These are phyloP conservation scores for Cryptocephalus primarius DNA, from an alignment of 2,888 invertebrate species.

Conservation along the genomic window DNA sequence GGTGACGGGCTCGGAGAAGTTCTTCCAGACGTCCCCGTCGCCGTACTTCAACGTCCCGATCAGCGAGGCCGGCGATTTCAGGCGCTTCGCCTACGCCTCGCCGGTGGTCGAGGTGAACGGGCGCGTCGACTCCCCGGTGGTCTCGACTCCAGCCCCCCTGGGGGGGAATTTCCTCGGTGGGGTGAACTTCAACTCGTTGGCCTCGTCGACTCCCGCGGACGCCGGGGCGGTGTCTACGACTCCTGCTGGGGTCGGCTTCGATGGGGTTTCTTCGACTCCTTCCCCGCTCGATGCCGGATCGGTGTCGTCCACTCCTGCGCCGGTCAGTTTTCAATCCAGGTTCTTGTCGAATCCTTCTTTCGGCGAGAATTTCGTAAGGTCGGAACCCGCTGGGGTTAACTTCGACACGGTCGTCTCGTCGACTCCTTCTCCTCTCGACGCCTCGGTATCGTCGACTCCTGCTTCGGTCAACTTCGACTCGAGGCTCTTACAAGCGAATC, in stretches of 20 bases:
- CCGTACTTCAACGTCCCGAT: slow-evolving; percentile 2
- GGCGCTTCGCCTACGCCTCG: background rate
- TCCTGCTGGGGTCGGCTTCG: background rate
- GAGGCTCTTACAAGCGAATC: slow-evolving; percentile 1
- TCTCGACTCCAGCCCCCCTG: slow-evolving; percentile 2
- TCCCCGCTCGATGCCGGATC: background rate
- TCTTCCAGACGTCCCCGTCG: slow-evolving; percentile 1
- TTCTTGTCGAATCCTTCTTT: too few species aligned
- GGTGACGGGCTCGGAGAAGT: slow-evolving; percentile 1
- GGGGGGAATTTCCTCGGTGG: slow-evolving; percentile 1
- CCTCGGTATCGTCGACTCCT: slow-evolving; percentile 4
- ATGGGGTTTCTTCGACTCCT: background rate
- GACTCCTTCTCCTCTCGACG: slow-evolving; percentile 4
- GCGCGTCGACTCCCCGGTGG: background rate
- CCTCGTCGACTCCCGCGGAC: too few species aligned
- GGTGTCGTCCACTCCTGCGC: slow-evolving; percentile 4
- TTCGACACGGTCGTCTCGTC: background rate
- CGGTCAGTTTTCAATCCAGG: background rate
- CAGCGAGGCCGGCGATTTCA: slow-evolving; percentile 6
- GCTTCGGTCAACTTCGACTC: slow-evolving; percentile 2
- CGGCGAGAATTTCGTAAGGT: background rate
- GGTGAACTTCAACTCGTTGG: background rate
- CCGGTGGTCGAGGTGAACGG: background rate
- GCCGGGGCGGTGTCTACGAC: too few species aligned
- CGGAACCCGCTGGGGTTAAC: background rate